Base-by-base conservation (phyloP, 2,888 invertebrate species). In the Aromia moschata region DNA sequence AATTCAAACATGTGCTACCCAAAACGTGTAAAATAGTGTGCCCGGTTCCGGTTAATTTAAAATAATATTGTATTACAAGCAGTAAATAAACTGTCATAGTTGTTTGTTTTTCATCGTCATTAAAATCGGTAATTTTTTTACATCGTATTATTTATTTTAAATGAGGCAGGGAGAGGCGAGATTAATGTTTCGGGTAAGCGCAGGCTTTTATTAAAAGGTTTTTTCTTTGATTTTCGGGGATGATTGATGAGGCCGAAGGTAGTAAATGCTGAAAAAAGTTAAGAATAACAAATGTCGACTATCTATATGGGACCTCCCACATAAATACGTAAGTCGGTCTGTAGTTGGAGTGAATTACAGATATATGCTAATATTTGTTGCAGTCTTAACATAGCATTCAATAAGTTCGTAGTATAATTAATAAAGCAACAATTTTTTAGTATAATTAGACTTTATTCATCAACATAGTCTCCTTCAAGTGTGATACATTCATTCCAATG, bases 31-130 rank as follows among this genome's bases (percentile, higher is more conserved):
- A 44, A 51, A 57, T 44, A 37, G 25, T 44, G 36, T 45, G 43
- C 33, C 25, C 33, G 18, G 31, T 44, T 44, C n/a, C 44, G 44
- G 47, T 49, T 51, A 41, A 57, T 57, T 57, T 57, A 57, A 45
- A 57, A 51, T 49, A 33, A 51, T 68, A 68, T 68, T 65, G 54
- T 57, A 56, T 68, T 66, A 58, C 68, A 53, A 33, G 60, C 45
- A 54, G 60, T 66, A 66, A 66, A 66, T 66, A 65, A 61, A 52
- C 61, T 63, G 64, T 61, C 65, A 61, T 59, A 57, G 53, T 45
- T 66, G 68, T 66, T 66, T 59, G 65, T 55, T 65, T 64, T 59
- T 58, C 43, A 56, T 41, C 62, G 57, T 60, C 61, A 66, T 68
- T 66, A 66, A 66, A 66, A 66, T 62, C 59, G 41, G 25, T 52